Percentiles rank a stretch among this genome's conserved stretches.
Evolutionary conservation across 1,140 invertebrate species (phyloP).

Genomic region (Zeugodacus cucurbitae): DNA sequence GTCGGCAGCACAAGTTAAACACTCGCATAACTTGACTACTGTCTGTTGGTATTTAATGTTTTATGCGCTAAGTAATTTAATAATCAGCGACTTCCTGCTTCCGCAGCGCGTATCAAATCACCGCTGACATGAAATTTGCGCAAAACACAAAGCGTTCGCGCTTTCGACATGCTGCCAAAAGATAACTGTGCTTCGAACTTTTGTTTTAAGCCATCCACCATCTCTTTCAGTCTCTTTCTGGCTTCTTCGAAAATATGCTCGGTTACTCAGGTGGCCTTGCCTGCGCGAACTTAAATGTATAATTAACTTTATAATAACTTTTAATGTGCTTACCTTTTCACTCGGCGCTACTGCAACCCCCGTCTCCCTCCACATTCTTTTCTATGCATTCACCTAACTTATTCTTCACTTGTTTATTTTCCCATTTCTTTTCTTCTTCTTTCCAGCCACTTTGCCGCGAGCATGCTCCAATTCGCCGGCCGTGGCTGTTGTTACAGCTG

Average conservation of each 20-base stretch:
- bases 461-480: neutral
- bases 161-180: neutral
- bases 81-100: slow-evolving; percentile 6
- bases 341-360: neutral
- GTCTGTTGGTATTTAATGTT: slow-evolving; percentile 37
- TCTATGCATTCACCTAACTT: neutral
- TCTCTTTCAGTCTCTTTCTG: no score
- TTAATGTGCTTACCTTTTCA: slow-evolving; percentile 35
- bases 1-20: neutral
- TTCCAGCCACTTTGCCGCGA: neutral
- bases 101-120: neutral
- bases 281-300: slow-evolving; percentile 6
- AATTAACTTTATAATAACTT: slow-evolving; percentile 39
- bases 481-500: neutral
- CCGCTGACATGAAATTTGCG: neutral
- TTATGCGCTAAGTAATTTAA: slow-evolving; percentile 37
- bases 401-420: slow-evolving; percentile 5
- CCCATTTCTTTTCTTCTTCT: neutral
- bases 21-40: slow-evolving; percentile 21
- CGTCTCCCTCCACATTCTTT: neutral
- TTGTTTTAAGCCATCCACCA: neutral
- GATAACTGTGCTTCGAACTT: neutral
- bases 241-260: neutral
- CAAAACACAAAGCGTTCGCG: neutral
- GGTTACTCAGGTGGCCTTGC: neutral